Percentiles rank a stretch among this genome's conserved stretches.
phyloP scores from a whole-genome alignment of 2,797 vertebrate species.

The Gastrophryne carolinensis region DNA sequence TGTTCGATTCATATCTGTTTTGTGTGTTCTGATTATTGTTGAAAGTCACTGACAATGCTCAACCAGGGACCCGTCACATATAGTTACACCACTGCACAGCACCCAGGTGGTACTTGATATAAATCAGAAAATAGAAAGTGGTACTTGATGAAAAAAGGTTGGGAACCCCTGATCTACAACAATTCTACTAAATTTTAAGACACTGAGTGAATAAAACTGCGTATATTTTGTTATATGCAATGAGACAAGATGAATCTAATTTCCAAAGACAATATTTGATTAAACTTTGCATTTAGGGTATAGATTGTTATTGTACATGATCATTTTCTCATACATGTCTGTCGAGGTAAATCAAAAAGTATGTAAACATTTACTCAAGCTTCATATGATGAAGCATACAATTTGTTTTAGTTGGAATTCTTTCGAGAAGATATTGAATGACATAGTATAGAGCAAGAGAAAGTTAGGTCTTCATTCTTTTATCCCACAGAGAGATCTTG shows the following conservation, averaged over 20 bases:
- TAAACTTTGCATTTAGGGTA: not conserved
- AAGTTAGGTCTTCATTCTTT: slow-evolving; percentile 59
- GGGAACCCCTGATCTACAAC: too few species aligned
- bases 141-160: too few species aligned
- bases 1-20: too few species aligned
- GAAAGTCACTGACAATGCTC: too few species aligned
- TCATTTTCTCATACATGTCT: not conserved
- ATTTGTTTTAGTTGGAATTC: slow-evolving; percentile 32
- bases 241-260: not conserved
- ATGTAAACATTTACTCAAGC: slow-evolving; percentile 24
- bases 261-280: not conserved
- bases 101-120: too few species aligned
- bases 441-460: slow-evolving; percentile 53
- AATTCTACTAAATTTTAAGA: too few species aligned
- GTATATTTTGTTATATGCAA: too few species aligned
- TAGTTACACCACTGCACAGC: too few species aligned
- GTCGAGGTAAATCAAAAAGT: not conserved
- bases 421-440: slow-evolving; percentile 20
- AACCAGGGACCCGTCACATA: too few species aligned
- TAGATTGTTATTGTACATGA: not conserved
- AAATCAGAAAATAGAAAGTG: too few species aligned
- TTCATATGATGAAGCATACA: slow-evolving; percentile 12
- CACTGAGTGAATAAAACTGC: too few species aligned
- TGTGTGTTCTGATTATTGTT: too few species aligned
- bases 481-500: slow-evolving; percentile 56